Evolutionary conservation across 2,797 vertebrate genomes (phyloP), one percentile per base, ranked within the genome.

Genomic region (Ispidina lecontei): DNA sequence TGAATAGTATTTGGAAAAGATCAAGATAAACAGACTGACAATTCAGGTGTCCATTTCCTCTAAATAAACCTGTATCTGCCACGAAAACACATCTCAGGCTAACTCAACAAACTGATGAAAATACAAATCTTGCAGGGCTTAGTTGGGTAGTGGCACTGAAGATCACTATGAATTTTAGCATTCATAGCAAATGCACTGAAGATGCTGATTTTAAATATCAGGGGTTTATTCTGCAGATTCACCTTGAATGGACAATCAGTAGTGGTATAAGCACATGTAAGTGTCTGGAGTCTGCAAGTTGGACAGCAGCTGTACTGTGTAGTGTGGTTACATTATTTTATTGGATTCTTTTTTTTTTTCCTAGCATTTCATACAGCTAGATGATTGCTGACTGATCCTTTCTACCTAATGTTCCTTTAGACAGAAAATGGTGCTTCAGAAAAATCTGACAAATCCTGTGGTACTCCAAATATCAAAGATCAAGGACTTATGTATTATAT

Each of bases 401-500:
- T 85, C 63, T 80, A 44, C 39, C 54, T 80, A 56, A 62, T 15
- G 37, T 65, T 90, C 65, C 67, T 82, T 87, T 71, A 47, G 49
- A 67, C 4, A 17, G 60, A 75, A 89, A 84, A 91, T 39, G 41
- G 75, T 51, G 84, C 55, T 93, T 93, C 73, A 78, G 60, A 89
- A 89, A 89, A 87, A 74, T 67, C 75, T 65, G 52, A 59, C 58
- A 63, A 85, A 80, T 92, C 84, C 86, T 65, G 7, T 63, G 35
- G 62, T 56, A 81, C 82, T 93, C 82, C 47, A 92, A 91, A 75
- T 80, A 89, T 69, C 91, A 92, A 92, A 94, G 91, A 87, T 94
- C 92, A 95, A 95, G 91, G 52, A 60, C 28, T 89, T 87, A 43
- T 19, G 18, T 56, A 64, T 91, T 93, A 44, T 72, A 84, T 72